Evolutionary conservation across 2,888 invertebrate genomes (phyloP), one percentile per base, ranked within the genome.

Genomic region (Dioctria rufipes): DNA sequence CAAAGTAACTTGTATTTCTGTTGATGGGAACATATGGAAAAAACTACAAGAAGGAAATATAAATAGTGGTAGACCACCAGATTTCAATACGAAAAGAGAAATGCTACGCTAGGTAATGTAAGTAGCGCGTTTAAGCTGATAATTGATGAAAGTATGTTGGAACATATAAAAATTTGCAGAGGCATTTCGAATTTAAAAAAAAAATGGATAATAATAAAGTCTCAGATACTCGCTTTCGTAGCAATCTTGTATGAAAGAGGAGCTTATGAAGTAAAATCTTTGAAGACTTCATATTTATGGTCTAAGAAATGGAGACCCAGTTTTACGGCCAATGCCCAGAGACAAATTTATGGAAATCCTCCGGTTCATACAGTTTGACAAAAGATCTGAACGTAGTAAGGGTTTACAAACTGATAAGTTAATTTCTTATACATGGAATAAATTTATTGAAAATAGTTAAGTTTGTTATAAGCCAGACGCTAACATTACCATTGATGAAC

Each of bases 271-370:
- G 66, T 1, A 40, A 60, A 5, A 5, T 11, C 61, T 25, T 2
- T 61, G 40, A 61, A 40, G 2, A 25, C 67, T 67, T 67, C 25
- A 46, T 67, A 25, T 49, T 46, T 67, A 49, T 67, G 49, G 13
- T 67, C 43, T 3, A 67, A 67, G 25, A 67, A 67, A 2, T 67
- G 66, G 3, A n/a, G 43, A 66, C 42, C 66, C 42, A n/a, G n/a
- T n/a, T 67, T 67, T 46, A 46, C 8, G 2, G 49, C 67, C 67
- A 67, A 67, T 67, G 67, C 43, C 46, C 46, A 67, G 49, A 67
- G 49, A 67, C 5, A 46, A 67, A 67, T 46, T 67, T 49, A 49
- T 67, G 49, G 49, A 67, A 46, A 67, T 67, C 46, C 67, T 67
- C 46, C 46, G 67, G 5, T 67, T n/a, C 46, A 4, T 46, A 46